Evolutionary conservation across 2,888 invertebrate species (phyloP), one percentile per base, ranked within the genome.

Genomic region (Erebia aethiops): DNA sequence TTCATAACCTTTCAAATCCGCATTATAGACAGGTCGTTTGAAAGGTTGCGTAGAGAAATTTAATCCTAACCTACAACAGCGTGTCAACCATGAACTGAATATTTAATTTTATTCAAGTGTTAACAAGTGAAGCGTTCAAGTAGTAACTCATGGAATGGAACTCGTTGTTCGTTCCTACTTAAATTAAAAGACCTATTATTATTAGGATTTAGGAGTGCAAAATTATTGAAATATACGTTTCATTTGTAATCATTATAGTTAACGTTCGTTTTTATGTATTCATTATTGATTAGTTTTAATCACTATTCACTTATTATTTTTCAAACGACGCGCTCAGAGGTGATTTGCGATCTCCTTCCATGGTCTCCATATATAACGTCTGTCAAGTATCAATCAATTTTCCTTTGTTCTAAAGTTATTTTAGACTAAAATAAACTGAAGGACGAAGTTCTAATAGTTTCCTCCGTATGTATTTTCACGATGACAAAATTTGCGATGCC

Each of bases 1-100:
- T 61, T 46, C 16, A 61, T 61, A 13, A 43, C 61, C 61, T 61
- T 61, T 61, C 43, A 61, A 61, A 61, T 46, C 61, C 61, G 43
- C 43, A 16, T 43, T 61, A 61, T 18, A 61, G 61, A 61, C 61
- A 61, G 61, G 43, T 43, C 61, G 13, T 46, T 61, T 43, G 61
- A 61, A 43, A 61, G 61, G 61, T 61, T 61, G 43, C 11, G 16
- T 11, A 61, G 61, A 43, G 61, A 43, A 61, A 61, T 43, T 61
- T 61, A 61, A 61, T 61, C 61, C 43, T 11, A 18, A 46, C 18
- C n/a, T 58, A 14, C 14, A 35, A 58, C 57, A 14, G 35, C 14
- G 2, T 35, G 57, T n/a, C 57, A 35, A 58, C n/a, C 5, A n/a
- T 35, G 57, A 58, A 35, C 54, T 18, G 18, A 11, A 54, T 16